Evolutionary conservation across 2,888 invertebrate species (phyloP).

Genomic region (Phalera bucephala): DNA sequence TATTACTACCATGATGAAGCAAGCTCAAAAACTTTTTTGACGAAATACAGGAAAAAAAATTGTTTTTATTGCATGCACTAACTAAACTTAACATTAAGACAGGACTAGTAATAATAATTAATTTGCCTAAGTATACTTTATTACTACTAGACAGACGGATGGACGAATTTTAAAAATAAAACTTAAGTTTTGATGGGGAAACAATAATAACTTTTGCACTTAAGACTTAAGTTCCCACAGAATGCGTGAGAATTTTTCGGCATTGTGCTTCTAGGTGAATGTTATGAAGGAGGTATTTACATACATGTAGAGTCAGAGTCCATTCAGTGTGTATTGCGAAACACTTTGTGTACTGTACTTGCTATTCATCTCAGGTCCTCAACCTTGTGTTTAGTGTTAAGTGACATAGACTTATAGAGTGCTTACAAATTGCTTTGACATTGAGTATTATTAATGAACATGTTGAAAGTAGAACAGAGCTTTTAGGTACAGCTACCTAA

Average conservation of each 20-base stretch:
- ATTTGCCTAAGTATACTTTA: no score
- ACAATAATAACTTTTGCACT: background rate
- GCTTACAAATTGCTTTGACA: conserved; percentile 34
- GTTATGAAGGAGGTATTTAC: conserved; percentile 46
- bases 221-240: conserved; percentile 49
- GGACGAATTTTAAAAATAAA: no score
- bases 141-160: no score
- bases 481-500: background rate
- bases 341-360: conserved; percentile 27
- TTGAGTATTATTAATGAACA: conserved; percentile 33
- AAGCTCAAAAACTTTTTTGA: no score
- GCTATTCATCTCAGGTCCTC: conserved; percentile 57
- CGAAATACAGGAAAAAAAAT: no score
- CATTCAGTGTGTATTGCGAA: conserved; percentile 62
- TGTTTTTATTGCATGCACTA: no score
- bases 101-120: no score
- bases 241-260: conserved; percentile 70
- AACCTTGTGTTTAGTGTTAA: conserved; percentile 58
- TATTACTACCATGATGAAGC: no score
- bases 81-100: no score
- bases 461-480: conserved; percentile 10
- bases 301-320: conserved; percentile 35
- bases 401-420: conserved; percentile 43
- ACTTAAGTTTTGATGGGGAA: no score
- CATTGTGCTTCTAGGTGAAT: conserved; percentile 68